Base-by-base conservation (phyloP, 2,113 vertebrate species). In the Piprites chloris region DNA sequence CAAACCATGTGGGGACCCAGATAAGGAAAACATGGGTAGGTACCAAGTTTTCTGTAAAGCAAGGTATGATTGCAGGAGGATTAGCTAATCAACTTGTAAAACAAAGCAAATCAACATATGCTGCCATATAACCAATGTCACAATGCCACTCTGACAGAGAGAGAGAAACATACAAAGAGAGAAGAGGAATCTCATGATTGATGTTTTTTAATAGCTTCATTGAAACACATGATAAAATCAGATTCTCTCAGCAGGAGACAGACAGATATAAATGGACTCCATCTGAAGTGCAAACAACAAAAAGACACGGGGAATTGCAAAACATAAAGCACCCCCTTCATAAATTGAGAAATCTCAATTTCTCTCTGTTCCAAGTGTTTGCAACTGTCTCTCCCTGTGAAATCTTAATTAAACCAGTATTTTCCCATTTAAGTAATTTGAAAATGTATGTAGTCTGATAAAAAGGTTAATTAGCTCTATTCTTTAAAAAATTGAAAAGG, bases 361-460 rank as follows among this genome's bases (percentile, higher is more conserved):
- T 74, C 82, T 96, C 82, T 90, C 61, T 73, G 68, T 93, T 96
- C 68, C 63, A 81, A 92, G 65, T 33, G 14, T 82, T 94, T 96
- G 89, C 89, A 82, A 84, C 96, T 88, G 93, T 97, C 65, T 95
- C 76, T 95, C 87, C 92, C 80, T 75, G 87, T n/a, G 55, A 96
- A 96, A 96, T 93, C 85, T 96, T 98, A 98, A 97, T 98, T 97
- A 97, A 97, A 97, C 37, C 18, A 55, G 74, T 95, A 96, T 56
- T 94, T 97, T 95, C 74, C 71, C 65, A 28, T 95, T 82, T 91
- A 92, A 90, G 72, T 89, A 63, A 96, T 93, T 83, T 96, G 84
- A 95, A 89, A 65, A 49, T 96, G 46, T 49, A 33, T 80, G 55
- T 61, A 66, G 75, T 95, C 96, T 95, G 84, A 95, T 83, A 87